Base-by-base conservation (phyloP, 1,140 invertebrate genomes). In the Lethrus apterus region DNA sequence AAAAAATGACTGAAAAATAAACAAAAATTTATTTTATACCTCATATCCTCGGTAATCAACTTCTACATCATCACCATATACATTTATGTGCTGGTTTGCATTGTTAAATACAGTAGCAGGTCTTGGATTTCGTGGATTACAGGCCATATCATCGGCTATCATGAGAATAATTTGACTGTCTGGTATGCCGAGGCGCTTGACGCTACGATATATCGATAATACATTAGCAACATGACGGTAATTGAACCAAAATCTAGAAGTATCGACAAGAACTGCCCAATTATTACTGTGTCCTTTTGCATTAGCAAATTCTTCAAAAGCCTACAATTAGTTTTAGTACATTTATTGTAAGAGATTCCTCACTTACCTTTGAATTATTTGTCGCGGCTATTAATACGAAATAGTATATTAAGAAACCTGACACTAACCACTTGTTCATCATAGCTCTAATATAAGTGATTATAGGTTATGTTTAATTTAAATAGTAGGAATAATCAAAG, bases 61-160 rank as follows among this genome's bases (percentile, higher is more conserved):
- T 77, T 99, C 96, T 9, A 99, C 93, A 76, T 99, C 96, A 73
- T 98, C 92, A 32, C 94, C 94, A 70, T 98, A 99, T 1, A 99
- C 93, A 74, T 99, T 98, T 30, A 98, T 96, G 62, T 96, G 89
- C 65, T 98, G 89, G 68, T 97, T 89, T 35, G 90, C 91, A 72
- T 98, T 98, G 63, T 98, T 98, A 62, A 94, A 99, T 4, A 99
- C 93, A 2, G 93, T 94, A 0, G 91, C 96, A n/a, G 97, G 95
- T 17, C 89, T 75, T 3, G 96, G 95, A 74, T 99, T 99, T 50
- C 96, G 72, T 0, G 95, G 81, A 75, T 99, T 99, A 62, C 97
- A 99, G 0, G 97, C 94, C 93, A 99, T 98, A 61, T 99, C 96
- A 72, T 99, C 97, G 15, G 96, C 95, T 34, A 99, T 82, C 95